Percentiles rank a stretch among this genome's conserved stretches.
These are phyloP conservation scores for Colletes collaris DNA, from an alignment of 2,888 invertebrate species.

Conservation along the genomic window DNA sequence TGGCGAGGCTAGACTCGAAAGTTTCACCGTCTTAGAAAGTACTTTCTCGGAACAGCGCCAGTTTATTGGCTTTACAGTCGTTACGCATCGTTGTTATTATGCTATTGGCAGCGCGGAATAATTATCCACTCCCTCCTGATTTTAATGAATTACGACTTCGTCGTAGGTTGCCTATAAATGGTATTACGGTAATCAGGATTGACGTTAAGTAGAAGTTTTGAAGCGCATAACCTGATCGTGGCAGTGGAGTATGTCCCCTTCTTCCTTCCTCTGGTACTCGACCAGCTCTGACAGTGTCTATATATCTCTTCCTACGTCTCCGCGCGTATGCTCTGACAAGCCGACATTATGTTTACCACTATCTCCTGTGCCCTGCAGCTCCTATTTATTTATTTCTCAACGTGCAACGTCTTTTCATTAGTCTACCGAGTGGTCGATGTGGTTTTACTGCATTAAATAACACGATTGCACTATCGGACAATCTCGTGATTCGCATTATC, in stretches of 20 bases:
- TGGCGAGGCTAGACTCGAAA: no score
- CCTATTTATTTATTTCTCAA: conserved; percentile 44
- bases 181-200: conserved; percentile 32
- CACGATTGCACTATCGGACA: background rate
- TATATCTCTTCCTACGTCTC: conserved; percentile 19
- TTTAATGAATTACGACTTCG: conserved; percentile 5
- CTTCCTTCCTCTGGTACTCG: conserved; percentile 48
- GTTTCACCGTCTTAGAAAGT: no score
- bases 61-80: background rate
- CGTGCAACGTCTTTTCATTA: conserved; percentile 53
- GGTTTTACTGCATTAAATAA: conserved; percentile 14
- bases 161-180: background rate
- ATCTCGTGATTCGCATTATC: background rate
- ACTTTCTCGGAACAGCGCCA: background rate
- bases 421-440: conserved; percentile 34
- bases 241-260: conserved; percentile 24
- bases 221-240: conserved; percentile 34
- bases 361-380: conserved; percentile 44
- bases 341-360: conserved; percentile 58
- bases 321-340: conserved; percentile 61
- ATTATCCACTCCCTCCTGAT: background rate
- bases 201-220: conserved; percentile 30
- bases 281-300: conserved; percentile 63
- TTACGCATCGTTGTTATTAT: background rate
- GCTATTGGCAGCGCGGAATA: background rate